Conservation (phyloP, 2,797 vertebrate genomes). For the Gambusia yucatana region DNA sequence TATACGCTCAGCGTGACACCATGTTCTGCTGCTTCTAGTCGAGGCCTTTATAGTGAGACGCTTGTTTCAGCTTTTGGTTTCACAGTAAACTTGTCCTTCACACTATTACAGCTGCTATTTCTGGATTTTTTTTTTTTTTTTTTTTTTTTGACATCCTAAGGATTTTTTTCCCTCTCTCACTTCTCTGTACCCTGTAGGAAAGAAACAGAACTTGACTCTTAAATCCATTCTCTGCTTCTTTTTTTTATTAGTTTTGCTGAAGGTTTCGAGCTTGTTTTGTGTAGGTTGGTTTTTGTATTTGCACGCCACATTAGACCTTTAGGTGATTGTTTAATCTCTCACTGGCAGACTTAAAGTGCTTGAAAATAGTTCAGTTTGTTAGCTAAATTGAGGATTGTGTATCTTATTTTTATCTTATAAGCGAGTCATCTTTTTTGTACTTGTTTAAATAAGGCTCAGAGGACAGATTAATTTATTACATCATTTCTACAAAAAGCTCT, state of each 20-base stretch:
- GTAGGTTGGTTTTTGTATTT: conserved; percentile 19
- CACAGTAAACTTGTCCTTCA: conserved; percentile 12
- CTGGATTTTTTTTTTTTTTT: conserved; percentile 4
- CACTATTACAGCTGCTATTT: conserved; percentile 7
- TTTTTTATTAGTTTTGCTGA: neutral
- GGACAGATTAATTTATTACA: neutral
- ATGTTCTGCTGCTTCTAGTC: conserved; percentile 23
- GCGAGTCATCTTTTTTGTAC: neutral
- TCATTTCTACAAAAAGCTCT: neutral
- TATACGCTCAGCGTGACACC: conserved; percentile 14
- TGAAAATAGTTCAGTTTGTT: conserved; percentile 1
- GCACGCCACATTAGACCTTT: conserved; percentile 2
- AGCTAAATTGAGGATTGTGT: neutral
- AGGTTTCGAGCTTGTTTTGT: conserved; percentile 11
- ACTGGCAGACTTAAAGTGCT: neutral
- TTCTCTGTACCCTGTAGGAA: neutral
- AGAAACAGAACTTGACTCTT: conserved; percentile 3
- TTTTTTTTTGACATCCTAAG: conserved; percentile 9
- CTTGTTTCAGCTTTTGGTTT: conserved; percentile 8
- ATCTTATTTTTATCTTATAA: neutral
- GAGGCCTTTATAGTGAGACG: conserved; percentile 26
- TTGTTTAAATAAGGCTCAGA: neutral
- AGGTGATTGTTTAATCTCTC: neutral
- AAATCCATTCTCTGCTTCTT: neutral
- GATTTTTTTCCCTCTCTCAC: neutral